Conservation (phyloP, 2,113 vertebrate genomes). For the Saguinus imperator region DNA sequence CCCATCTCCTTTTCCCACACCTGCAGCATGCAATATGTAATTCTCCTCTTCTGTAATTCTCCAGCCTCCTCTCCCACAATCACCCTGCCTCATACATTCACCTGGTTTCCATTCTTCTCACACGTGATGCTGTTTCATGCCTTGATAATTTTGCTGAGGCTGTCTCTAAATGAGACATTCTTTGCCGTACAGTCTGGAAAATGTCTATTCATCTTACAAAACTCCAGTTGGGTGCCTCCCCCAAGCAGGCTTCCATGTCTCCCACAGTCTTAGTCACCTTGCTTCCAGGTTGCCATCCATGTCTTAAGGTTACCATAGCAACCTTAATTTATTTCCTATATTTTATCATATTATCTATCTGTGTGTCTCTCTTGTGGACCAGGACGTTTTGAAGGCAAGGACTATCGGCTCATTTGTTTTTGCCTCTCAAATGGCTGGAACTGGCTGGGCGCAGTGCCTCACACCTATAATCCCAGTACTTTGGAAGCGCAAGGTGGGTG, state of each 20-base stretch:
- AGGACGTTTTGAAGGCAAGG: background rate
- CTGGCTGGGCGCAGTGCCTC: too few relatives aligned
- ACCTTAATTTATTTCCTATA: background rate
- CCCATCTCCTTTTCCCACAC: background rate
- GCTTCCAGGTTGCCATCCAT: background rate
- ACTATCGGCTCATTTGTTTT: conserved; percentile 14
- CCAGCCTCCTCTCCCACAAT: background rate
- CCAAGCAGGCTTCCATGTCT: background rate
- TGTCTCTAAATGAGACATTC: background rate
- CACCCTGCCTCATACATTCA: background rate
- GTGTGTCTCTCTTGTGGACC: background rate
- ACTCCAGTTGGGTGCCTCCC: background rate
- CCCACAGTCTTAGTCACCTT: background rate
- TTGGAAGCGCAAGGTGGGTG: too few relatives aligned
- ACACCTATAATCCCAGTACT: too few relatives aligned
- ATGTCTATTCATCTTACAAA: background rate
- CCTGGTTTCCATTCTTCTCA: background rate
- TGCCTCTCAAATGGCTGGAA: background rate
- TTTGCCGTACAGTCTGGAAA: background rate
- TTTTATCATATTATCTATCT: background rate
- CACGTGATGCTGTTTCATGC: background rate
- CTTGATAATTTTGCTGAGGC: background rate
- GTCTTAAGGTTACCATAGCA: background rate
- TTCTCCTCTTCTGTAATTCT: background rate
- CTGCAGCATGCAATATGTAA: background rate